These are phyloP conservation scores for Erethizon dorsatum DNA, from an alignment of 2,797 vertebrate genomes.

Conservation along the genomic window DNA sequence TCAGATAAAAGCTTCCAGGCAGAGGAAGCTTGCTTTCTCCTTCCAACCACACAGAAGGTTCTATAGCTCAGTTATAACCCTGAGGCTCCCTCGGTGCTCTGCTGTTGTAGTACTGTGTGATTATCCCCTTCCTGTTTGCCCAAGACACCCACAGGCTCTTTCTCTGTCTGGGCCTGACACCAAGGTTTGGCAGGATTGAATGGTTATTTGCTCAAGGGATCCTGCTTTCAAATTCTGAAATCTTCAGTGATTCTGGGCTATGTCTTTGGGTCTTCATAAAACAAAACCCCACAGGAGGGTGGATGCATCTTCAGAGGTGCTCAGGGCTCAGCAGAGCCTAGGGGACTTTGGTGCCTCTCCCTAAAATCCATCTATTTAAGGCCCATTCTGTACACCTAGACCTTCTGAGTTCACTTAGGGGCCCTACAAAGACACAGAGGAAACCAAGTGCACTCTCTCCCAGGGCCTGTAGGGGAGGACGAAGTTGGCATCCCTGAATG, in stretches of 20 bases:
- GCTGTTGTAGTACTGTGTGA: background rate
- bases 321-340: background rate
- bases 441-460: constrained; percentile 8
- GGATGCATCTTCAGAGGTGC: constrained; percentile 24
- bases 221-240: constrained; percentile 52
- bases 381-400: background rate
- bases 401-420: background rate
- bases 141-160: background rate
- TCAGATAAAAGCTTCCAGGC: constrained; percentile 26
- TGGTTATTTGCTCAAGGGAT: constrained; percentile 14
- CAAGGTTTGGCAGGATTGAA: background rate
- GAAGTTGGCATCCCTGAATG: background rate
- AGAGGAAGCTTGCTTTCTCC: background rate
- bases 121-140: constrained; percentile 13
- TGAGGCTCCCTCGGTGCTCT: background rate
- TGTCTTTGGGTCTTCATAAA: constrained; percentile 40
- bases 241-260: constrained; percentile 23
- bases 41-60: constrained; percentile 1
- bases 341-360: background rate
- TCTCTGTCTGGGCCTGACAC: background rate
- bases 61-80: background rate
- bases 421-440: background rate
- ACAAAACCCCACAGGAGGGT: background rate
- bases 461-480: background rate
- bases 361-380: constrained; percentile 4